These are phyloP conservation scores for Corythornis vintsioides DNA, from an alignment of 2,113 vertebrate species.

Conservation along the genomic window DNA sequence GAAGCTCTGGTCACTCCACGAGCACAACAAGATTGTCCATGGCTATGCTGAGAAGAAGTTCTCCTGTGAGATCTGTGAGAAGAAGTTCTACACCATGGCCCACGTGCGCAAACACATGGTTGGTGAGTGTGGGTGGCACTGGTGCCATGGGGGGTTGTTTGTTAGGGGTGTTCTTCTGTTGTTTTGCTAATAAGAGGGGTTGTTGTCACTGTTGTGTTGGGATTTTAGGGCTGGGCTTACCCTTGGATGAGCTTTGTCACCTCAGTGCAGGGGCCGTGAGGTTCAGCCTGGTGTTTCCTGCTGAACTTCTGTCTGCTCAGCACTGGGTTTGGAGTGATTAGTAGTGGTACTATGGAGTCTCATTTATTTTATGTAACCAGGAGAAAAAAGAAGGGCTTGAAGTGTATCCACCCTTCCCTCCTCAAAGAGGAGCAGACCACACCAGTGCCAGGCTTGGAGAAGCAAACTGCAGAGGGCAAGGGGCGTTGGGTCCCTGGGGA, in stretches of 20 bases:
- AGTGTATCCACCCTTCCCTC: background rate
- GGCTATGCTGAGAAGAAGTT: slow-evolving; percentile 95
- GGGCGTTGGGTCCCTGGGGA: accelerated
- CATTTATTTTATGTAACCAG: background rate
- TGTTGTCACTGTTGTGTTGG: accelerated
- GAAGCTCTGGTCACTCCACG: slow-evolving; percentile 94
- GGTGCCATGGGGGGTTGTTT: accelerated
- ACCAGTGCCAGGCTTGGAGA: background rate
- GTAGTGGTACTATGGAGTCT: accelerated
- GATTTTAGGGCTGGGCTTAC: background rate
- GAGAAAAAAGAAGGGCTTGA: background rate
- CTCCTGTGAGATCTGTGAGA: slow-evolving; percentile 95
- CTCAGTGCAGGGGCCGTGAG: background rate
- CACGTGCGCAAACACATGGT: slow-evolving; percentile 98
- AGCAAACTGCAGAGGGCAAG: background rate
- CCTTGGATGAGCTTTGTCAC: background rate
- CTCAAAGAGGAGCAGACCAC: background rate
- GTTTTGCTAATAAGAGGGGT: background rate
- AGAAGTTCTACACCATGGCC: slow-evolving; percentile 98
- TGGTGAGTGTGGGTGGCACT: slow-evolving; percentile 79
- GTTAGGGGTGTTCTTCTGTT: background rate
- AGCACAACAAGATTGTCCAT: slow-evolving; percentile 94
- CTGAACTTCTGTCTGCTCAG: background rate
- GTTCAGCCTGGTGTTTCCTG: background rate
- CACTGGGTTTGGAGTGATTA: background rate